Percentiles rank a stretch among this genome's conserved stretches.
Evolutionary conservation across 2,113 vertebrate species (phyloP).

Genomic region (Syngnathus scovelli): DNA sequence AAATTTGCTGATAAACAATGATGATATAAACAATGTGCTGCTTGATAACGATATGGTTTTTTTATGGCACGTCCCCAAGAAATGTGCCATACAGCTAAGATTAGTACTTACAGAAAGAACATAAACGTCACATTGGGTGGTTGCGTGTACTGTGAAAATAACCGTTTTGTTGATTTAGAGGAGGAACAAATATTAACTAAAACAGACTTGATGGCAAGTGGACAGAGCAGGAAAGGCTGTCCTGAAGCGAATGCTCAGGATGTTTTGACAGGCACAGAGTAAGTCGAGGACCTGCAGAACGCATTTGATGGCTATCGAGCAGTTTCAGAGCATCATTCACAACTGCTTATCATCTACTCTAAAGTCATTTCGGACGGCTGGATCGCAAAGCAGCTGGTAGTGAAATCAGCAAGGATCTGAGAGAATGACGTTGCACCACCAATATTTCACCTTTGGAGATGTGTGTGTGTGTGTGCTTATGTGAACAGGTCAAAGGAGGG

Average conservation of each 20-base stretch:
- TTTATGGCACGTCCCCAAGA: too few relatives aligned
- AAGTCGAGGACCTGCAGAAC: constrained; percentile 43
- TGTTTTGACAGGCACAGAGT: constrained; percentile 54
- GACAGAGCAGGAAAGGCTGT: constrained; percentile 1
- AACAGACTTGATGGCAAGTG: constrained; percentile 15
- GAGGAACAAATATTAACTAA: constrained; percentile 6
- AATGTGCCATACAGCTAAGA: not conserved
- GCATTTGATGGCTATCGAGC: constrained; percentile 32
- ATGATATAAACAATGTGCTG: not conserved
- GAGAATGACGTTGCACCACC: not conserved
- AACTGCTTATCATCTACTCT: not conserved
- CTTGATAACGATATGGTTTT: not conserved
- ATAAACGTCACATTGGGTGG: not conserved
- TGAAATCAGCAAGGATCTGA: not conserved
- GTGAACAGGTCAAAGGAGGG: not conserved
- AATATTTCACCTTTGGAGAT: too few relatives aligned
- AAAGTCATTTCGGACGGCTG: constrained; percentile 7
- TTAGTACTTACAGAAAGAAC: not conserved
- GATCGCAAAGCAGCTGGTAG: not conserved
- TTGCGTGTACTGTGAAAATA: constrained; percentile 11
- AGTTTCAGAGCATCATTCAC: constrained; percentile 9
- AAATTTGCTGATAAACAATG: too few relatives aligned
- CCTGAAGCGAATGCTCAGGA: constrained; percentile 22
- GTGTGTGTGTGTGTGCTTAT: too few relatives aligned
- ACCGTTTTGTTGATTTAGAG: constrained; percentile 22